Evolutionary conservation across 2,113 vertebrate genomes (phyloP).

Genomic region (Mustela lutreola): DNA sequence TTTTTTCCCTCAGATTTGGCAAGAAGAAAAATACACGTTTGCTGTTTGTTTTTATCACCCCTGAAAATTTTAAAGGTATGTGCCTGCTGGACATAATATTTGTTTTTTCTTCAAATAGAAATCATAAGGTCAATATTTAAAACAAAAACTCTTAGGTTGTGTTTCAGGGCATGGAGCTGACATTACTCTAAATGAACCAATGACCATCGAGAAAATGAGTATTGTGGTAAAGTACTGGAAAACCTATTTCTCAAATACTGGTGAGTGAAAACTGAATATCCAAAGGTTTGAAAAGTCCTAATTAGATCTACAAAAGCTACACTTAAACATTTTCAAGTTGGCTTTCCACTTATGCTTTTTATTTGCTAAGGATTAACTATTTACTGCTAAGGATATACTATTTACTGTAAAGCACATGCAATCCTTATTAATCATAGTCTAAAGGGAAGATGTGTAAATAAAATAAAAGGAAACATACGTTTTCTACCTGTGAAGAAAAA

Average conservation of each 20-base stretch:
- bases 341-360: background rate
- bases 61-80: slow-evolving; percentile 79
- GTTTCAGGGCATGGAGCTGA: slow-evolving; percentile 79
- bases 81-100: background rate
- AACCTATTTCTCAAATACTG: slow-evolving; percentile 49
- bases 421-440: background rate
- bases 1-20: slow-evolving; percentile 66
- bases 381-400: background rate
- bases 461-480: background rate
- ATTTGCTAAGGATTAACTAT: slow-evolving; percentile 9
- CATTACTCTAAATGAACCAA: slow-evolving; percentile 79
- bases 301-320: background rate
- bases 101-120: slow-evolving; percentile 38
- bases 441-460: background rate
- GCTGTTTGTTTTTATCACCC: slow-evolving; percentile 79
- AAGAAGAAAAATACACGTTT: slow-evolving; percentile 71
- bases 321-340: background rate
- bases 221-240: slow-evolving; percentile 77
- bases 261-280: slow-evolving; percentile 75
- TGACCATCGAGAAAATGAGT: slow-evolving; percentile 79
- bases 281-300: slow-evolving; percentile 49
- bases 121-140: slow-evolving; percentile 55
- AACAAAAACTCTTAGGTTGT: slow-evolving; percentile 71
- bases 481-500: background rate
- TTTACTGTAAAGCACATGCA: background rate